Evolutionary conservation across 2,797 vertebrate genomes (phyloP).

Genomic region (Myripristis jacobus): DNA sequence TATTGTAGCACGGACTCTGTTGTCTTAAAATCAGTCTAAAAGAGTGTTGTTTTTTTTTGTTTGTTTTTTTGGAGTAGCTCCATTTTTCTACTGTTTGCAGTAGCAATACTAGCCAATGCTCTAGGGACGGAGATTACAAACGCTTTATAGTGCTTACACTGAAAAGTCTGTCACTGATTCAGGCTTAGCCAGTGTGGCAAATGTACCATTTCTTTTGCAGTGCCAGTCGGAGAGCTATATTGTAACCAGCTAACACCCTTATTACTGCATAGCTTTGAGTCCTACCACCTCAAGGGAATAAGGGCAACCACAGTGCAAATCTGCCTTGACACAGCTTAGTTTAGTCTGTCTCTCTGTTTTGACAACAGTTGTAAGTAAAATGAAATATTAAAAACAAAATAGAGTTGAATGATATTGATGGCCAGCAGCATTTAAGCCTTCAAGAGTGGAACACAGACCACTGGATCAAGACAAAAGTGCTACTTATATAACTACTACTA

Average conservation of each 20-base stretch:
- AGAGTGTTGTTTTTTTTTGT: no score
- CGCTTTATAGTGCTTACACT: conserved; percentile 3
- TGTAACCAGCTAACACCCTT: conserved; percentile 7
- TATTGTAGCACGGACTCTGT: neutral
- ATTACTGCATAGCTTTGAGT: conserved; percentile 15
- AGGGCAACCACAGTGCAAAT: conserved; percentile 2
- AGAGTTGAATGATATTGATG: no score
- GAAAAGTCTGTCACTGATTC: conserved; percentile 18
- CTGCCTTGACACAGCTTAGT: neutral
- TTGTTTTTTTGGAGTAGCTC: neutral
- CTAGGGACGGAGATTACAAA: conserved; percentile 7
- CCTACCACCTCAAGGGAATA: conserved; percentile 8
- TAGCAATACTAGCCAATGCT: neutral
- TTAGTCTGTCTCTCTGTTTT: neutral
- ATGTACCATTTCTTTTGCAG: neutral
- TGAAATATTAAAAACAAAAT: no score
- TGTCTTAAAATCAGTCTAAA: neutral
- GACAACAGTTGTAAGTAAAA: no score
- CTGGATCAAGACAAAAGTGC: no score
- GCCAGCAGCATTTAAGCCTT: no score
- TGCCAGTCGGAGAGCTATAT: neutral
- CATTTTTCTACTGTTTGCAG: neutral
- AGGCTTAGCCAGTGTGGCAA: conserved; percentile 2
- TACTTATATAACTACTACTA: no score
- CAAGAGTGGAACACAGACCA: no score